These are phyloP conservation scores for Alloplasta piceator DNA, from an alignment of 2,888 invertebrate genomes.

Conservation along the genomic window DNA sequence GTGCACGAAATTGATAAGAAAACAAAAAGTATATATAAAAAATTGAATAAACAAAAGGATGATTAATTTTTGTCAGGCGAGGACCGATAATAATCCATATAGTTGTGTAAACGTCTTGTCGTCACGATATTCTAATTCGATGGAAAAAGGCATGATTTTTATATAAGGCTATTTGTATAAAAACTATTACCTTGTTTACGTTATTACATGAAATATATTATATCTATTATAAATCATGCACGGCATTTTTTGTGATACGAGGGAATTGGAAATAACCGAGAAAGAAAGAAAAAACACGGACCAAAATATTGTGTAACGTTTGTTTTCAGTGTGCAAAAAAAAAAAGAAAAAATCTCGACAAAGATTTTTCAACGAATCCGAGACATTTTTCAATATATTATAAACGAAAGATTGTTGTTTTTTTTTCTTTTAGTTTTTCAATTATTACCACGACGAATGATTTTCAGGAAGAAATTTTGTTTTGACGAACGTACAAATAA, in stretches of 20 bases:
- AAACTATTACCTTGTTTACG: constrained; percentile 77
- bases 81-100: constrained; percentile 48
- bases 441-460: no score
- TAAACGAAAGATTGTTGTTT: not conserved
- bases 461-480: no score
- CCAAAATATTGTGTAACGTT: constrained; percentile 2
- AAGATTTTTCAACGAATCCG: not conserved
- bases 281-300: constrained; percentile 39
- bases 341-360: not conserved
- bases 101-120: constrained; percentile 50
- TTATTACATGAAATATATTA: constrained; percentile 78
- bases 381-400: no score
- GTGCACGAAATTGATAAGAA: not conserved
- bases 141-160: constrained; percentile 72
- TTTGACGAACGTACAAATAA: no score
- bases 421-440: not conserved
- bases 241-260: constrained; percentile 52
- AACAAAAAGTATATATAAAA: not conserved
- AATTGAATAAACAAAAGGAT: not conserved
- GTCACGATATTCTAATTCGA: constrained; percentile 55
- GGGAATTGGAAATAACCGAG: constrained; percentile 5
- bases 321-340: not conserved
- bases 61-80: constrained; percentile 37
- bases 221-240: constrained; percentile 72
- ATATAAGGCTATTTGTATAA: constrained; percentile 75